These are phyloP conservation scores for Caenorhabditis brenneri DNA, from an alignment of 1,140 invertebrate genomes.

Conservation along the genomic window DNA sequence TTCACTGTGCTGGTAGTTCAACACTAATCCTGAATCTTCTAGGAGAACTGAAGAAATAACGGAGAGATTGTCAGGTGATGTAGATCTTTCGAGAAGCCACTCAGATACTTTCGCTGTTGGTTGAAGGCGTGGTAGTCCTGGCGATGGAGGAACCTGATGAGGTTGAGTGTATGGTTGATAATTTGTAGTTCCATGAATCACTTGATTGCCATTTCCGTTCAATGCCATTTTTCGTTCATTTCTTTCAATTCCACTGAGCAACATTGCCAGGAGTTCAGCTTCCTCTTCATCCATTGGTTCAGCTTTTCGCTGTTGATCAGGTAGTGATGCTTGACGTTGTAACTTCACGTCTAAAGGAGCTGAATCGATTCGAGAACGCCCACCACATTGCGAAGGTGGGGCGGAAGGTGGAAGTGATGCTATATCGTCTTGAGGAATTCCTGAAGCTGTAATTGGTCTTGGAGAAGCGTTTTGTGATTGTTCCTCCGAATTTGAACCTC, in stretches of 20 bases:
- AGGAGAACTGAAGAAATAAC: background rate
- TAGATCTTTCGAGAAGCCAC: background rate
- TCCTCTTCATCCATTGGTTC: slow-evolving; percentile 27
- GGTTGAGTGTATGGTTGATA: background rate
- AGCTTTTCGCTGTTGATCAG: background rate
- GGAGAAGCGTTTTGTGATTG: background rate
- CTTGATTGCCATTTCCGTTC: background rate
- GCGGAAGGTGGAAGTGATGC: background rate
- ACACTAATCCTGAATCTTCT: background rate
- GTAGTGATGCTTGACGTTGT: background rate
- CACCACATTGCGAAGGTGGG: background rate
- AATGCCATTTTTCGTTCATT: background rate
- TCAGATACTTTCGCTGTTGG: slow-evolving; percentile 6
- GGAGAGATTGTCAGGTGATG: slow-evolving; percentile 18
- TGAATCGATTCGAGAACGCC: slow-evolving; percentile 12
- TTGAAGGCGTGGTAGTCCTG: background rate
- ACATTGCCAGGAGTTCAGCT: background rate
- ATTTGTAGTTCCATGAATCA: background rate
- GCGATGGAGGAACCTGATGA: background rate
- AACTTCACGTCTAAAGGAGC: background rate
- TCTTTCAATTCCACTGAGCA: background rate
- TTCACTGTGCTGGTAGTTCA: background rate
- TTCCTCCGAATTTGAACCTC: background rate
- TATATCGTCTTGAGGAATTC: background rate
- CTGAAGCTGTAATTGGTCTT: background rate